These are phyloP conservation scores for Cottoperca gobio DNA, from an alignment of 2,797 vertebrate genomes.

Conservation along the genomic window DNA sequence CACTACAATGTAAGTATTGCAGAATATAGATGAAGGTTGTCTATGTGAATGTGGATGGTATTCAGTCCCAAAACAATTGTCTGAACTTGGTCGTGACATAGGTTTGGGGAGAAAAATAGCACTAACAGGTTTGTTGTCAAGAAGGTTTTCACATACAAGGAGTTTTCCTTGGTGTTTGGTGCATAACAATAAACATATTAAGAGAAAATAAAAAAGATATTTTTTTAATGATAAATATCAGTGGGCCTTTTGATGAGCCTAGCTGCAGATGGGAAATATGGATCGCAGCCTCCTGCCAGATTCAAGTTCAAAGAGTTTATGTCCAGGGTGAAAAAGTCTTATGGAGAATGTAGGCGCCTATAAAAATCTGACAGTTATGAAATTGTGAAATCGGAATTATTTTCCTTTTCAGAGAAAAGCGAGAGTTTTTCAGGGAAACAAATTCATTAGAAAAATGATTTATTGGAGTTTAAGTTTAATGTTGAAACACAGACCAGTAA, in stretches of 20 bases:
- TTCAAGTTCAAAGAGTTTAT: background rate
- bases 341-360: too few relatives aligned
- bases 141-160: background rate
- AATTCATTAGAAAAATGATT: background rate
- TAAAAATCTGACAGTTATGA: background rate
- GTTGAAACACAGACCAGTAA: background rate
- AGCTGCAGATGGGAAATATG: too few relatives aligned
- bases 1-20: slow-evolving; percentile 68
- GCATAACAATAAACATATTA: background rate
- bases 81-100: background rate
- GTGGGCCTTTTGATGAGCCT: too few relatives aligned
- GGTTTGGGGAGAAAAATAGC: background rate
- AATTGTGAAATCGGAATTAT: background rate
- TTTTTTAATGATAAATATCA: too few relatives aligned
- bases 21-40: background rate
- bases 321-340: background rate
- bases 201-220: background rate
- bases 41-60: background rate
- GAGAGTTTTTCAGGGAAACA: background rate
- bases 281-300: too few relatives aligned
- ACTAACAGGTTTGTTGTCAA: background rate
- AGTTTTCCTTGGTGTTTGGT: background rate
- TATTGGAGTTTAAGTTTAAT: background rate
- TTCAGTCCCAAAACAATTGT: background rate
- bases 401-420: background rate